Evolutionary conservation across 2,113 vertebrate species (phyloP).

Genomic region (Tyto alba): DNA sequence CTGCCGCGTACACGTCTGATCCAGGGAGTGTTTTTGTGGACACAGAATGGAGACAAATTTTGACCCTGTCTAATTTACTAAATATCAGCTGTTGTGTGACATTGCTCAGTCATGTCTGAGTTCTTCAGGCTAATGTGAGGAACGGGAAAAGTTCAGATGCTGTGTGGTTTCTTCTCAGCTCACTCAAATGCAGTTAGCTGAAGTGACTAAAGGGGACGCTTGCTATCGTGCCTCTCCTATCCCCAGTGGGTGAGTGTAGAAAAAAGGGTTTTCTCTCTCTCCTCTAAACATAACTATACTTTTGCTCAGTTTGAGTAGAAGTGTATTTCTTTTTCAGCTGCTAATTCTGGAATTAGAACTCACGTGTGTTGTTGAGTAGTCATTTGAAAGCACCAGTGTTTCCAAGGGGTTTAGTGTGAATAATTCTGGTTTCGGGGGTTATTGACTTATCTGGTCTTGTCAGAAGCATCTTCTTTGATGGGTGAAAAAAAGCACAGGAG

Average conservation of each 20-base stretch:
- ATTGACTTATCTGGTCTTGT: neutral
- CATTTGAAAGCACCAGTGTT: neutral
- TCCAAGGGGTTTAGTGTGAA: neutral
- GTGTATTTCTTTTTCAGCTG: neutral
- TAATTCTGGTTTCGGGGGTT: neutral
- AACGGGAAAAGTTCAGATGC: neutral
- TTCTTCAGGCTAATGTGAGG: neutral
- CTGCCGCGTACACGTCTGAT: accelerated
- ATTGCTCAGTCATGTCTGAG: accelerated
- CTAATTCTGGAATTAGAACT: neutral
- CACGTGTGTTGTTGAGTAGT: neutral
- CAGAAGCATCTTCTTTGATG: neutral
- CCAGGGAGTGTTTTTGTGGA: accelerated
- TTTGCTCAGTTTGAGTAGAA: neutral
- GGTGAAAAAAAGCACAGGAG: neutral
- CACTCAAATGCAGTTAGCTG: accelerated
- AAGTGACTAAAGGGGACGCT: neutral
- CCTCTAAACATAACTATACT: neutral
- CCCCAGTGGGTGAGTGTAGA: neutral
- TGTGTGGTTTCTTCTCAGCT: neutral
- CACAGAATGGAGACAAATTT: neutral
- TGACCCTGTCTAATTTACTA: neutral
- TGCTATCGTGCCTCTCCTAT: neutral
- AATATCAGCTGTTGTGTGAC: neutral
- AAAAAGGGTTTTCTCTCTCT: neutral